These are phyloP conservation scores for Hapalemur alaotrensis DNA, from an alignment of 2,797 vertebrate genomes.

Conservation along the genomic window DNA sequence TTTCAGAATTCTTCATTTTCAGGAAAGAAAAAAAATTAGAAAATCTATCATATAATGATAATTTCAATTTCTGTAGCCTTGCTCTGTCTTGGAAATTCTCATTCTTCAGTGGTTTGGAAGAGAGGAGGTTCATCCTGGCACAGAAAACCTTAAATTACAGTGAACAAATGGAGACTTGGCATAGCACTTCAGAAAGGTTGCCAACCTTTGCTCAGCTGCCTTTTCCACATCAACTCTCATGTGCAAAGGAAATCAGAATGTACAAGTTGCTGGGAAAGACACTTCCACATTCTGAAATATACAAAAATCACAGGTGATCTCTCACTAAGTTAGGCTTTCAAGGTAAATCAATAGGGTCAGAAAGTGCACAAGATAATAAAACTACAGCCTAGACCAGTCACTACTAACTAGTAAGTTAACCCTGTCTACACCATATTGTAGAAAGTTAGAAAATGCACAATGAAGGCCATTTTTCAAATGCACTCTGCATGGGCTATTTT, in stretches of 20 bases:
- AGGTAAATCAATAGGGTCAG: slow-evolving; percentile 54
- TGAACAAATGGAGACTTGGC: slow-evolving; percentile 57
- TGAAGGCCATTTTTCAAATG: slow-evolving; percentile 7
- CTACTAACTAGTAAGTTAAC: slow-evolving; percentile 45
- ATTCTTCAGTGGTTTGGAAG: slow-evolving; percentile 45
- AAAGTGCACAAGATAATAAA: slow-evolving; percentile 32
- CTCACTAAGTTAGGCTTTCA: slow-evolving; percentile 60
- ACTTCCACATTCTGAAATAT: slow-evolving; percentile 40
- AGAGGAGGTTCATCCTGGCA: slow-evolving; percentile 34
- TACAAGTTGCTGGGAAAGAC: slow-evolving; percentile 16
- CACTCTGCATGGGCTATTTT: background rate
- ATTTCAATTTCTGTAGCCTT: slow-evolving; percentile 64
- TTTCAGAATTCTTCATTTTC: slow-evolving; percentile 38
- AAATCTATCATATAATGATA: slow-evolving; percentile 47
- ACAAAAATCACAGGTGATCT: slow-evolving; percentile 58
- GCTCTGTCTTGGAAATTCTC: slow-evolving; percentile 26
- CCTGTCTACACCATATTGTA: background rate
- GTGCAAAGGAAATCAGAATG: slow-evolving; percentile 59
- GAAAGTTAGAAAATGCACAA: slow-evolving; percentile 51
- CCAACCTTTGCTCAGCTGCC: slow-evolving; percentile 57
- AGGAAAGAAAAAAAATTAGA: background rate
- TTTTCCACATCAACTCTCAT: slow-evolving; percentile 48
- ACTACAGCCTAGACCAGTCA: background rate
- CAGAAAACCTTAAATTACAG: slow-evolving; percentile 52
- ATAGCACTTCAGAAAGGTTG: slow-evolving; percentile 41